Evolutionary conservation across 2,888 invertebrate species (phyloP).

Genomic region (Brenthis daphne): DNA sequence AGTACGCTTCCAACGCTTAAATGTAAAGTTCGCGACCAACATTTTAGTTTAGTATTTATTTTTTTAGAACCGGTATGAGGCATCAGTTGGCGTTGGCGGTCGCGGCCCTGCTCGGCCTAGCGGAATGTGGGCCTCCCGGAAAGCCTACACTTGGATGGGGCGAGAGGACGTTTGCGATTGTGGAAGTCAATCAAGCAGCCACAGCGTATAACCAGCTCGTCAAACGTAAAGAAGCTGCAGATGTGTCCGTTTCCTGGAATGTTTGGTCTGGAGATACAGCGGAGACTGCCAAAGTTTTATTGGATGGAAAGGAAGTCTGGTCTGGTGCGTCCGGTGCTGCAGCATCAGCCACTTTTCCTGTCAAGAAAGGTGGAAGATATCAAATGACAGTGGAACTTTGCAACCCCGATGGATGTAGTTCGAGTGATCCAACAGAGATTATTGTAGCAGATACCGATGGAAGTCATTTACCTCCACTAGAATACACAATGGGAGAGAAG

Average conservation of each 20-base stretch:
- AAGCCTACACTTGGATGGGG: slow-evolving; percentile 75
- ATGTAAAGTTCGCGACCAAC: slow-evolving; percentile 57
- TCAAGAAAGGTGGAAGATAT: slow-evolving; percentile 74
- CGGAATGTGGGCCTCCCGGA: slow-evolving; percentile 65
- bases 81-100: slow-evolving; percentile 57
- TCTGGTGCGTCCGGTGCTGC: slow-evolving; percentile 58
- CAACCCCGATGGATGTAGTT: slow-evolving; percentile 70
- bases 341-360: slow-evolving; percentile 67
- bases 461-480: slow-evolving; percentile 73
- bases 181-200: slow-evolving; percentile 77
- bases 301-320: slow-evolving; percentile 70
- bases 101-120: slow-evolving; percentile 54
- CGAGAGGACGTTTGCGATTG: slow-evolving; percentile 72
- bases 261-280: slow-evolving; percentile 76
- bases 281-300: slow-evolving; percentile 60
- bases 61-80: slow-evolving; percentile 72
- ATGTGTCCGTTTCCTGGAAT: slow-evolving; percentile 76
- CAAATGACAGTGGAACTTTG: slow-evolving; percentile 73
- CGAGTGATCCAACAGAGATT: slow-evolving; percentile 69
- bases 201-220: slow-evolving; percentile 78
- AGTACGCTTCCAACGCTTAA: slow-evolving; percentile 64
- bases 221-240: slow-evolving; percentile 65
- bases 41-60: slow-evolving; percentile 50
- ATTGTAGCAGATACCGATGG: slow-evolving; percentile 76
- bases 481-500: slow-evolving; percentile 66